Conservation (phyloP, 1,140 invertebrate species). For the Tribolium madens region DNA sequence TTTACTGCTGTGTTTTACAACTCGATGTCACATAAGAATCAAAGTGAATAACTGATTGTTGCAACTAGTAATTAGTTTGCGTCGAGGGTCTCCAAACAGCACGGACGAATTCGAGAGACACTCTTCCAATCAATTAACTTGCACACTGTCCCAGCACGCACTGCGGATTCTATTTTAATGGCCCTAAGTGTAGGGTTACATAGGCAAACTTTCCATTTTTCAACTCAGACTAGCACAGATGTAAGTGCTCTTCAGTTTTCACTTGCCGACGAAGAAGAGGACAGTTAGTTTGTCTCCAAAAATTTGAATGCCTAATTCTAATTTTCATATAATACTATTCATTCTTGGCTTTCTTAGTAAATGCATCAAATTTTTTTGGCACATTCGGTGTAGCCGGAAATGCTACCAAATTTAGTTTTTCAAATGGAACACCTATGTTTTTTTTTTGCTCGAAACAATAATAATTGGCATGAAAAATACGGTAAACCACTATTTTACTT, state of each 20-base stretch:
- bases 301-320: no score
- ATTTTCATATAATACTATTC: no score
- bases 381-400: no score
- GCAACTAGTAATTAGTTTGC: constrained; percentile 47
- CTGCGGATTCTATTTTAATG: constrained; percentile 1
- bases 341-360: no score
- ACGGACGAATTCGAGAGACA: constrained; percentile 52
- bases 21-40: constrained; percentile 37
- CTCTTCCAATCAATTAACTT: constrained; percentile 51
- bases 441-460: no score
- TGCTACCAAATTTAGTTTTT: no score
- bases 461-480: no score
- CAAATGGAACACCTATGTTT: no score
- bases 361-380: no score
- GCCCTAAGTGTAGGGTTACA: neutral
- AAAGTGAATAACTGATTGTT: constrained; percentile 40
- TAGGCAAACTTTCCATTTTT: neutral
- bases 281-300: no score
- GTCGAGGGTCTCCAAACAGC: constrained; percentile 45
- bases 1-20: constrained; percentile 45
- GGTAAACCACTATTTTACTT: no score
- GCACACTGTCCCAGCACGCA: constrained; percentile 10
- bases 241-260: neutral
- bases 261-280: no score
- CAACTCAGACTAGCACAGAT: neutral